These are phyloP conservation scores for Zophobas morio DNA, from an alignment of 1,140 invertebrate species.

Conservation along the genomic window DNA sequence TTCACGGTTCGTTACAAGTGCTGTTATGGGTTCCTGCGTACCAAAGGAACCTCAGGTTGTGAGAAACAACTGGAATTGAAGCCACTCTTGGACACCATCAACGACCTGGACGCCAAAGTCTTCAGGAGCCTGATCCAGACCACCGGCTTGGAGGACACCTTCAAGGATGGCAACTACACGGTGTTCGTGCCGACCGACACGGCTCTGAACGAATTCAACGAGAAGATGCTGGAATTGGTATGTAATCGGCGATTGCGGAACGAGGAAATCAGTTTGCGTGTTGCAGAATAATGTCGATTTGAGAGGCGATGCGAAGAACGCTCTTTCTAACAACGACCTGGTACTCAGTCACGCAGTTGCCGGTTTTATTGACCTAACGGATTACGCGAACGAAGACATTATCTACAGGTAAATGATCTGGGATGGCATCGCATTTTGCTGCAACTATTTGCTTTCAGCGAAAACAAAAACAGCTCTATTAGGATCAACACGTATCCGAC, in stretches of 20 bases:
- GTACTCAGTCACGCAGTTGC: slow-evolving; percentile 68
- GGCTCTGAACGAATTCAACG: slow-evolving; percentile 70
- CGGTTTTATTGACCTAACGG: slow-evolving; percentile 68
- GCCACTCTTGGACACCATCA: slow-evolving; percentile 69
- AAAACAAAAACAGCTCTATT: slow-evolving; percentile 70
- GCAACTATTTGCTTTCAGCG: slow-evolving; percentile 60
- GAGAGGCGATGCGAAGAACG: slow-evolving; percentile 56
- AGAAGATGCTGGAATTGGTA: slow-evolving; percentile 66
- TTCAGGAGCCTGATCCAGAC: slow-evolving; percentile 70
- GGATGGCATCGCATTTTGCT: slow-evolving; percentile 11
- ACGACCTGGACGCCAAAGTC: slow-evolving; percentile 70
- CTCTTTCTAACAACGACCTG: slow-evolving; percentile 63
- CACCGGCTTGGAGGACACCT: slow-evolving; percentile 67
- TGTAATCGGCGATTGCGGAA: slow-evolving; percentile 43
- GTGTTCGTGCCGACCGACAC: slow-evolving; percentile 73
- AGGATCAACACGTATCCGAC: slow-evolving; percentile 75
- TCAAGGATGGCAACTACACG: slow-evolving; percentile 69
- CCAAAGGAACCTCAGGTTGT: slow-evolving; percentile 67
- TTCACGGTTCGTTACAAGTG: slow-evolving; percentile 74
- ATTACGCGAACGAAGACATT: slow-evolving; percentile 69
- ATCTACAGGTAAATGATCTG: slow-evolving; percentile 62
- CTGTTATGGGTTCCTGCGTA: slow-evolving; percentile 73
- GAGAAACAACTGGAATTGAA: slow-evolving; percentile 71
- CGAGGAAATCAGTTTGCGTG: slow-evolving; percentile 3
- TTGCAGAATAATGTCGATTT: slow-evolving; percentile 62